These are phyloP conservation scores for Corynorhinus townsendii DNA, from an alignment of 2,113 vertebrate genomes.

Conservation along the genomic window DNA sequence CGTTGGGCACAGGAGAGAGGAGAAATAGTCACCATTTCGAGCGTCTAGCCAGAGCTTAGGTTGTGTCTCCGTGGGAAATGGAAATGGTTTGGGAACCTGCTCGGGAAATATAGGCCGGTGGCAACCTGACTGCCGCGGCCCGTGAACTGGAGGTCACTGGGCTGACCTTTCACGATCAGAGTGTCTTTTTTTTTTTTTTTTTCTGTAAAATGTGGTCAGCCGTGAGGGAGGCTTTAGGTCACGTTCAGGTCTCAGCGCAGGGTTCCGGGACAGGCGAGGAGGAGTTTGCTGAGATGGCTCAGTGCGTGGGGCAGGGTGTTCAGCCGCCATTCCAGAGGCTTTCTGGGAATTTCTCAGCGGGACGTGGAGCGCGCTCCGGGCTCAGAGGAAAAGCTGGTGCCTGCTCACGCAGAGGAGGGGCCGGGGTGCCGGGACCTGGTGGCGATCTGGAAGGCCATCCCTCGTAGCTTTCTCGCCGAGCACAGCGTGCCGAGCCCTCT, in stretches of 20 bases:
- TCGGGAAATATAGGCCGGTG: not conserved
- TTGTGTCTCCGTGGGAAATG: not conserved
- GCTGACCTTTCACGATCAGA: not conserved
- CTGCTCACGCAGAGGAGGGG: not conserved
- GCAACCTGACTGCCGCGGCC: not conserved
- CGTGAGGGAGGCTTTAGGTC: not conserved
- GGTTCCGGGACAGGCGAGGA: not conserved
- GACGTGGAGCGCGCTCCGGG: fast-evolving
- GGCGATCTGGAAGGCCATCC: not conserved
- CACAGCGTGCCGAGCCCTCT: too few relatives aligned
- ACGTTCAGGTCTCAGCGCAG: not conserved
- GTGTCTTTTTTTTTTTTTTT: not conserved
- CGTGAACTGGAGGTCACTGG: not conserved
- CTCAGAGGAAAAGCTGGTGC: not conserved
- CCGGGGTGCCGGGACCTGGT: fast-evolving
- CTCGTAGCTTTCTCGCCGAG: not conserved
- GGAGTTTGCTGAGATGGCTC: not conserved
- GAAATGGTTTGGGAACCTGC: not conserved
- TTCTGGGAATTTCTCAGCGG: not conserved
- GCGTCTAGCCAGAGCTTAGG: too few relatives aligned
- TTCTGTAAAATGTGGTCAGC: not conserved
- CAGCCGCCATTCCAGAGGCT: not conserved
- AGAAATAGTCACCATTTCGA: not conserved
- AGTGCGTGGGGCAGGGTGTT: too few relatives aligned
- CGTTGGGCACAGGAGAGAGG: too few relatives aligned